phyloP scores from a whole-genome alignment of 2,888 invertebrate species.

The Lymantria dispar region DNA sequence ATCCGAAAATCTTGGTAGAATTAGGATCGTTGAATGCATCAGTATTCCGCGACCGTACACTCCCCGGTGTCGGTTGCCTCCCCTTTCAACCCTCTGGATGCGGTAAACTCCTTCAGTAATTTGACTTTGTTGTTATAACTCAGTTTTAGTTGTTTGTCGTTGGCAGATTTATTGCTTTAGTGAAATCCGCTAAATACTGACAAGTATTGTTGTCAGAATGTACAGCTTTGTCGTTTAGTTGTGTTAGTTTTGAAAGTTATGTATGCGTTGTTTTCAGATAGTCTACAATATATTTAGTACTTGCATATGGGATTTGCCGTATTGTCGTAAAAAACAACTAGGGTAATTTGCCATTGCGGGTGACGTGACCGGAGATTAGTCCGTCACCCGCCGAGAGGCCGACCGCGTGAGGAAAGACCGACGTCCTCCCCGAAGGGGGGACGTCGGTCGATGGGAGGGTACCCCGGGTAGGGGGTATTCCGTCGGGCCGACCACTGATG shows the following conservation, averaged over 20 bases:
- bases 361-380: no score
- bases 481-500: no score
- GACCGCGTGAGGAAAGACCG: no score
- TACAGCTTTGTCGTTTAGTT: conserved; percentile 6
- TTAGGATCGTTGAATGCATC: conserved; percentile 68
- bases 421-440: no score
- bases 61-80: conserved; percentile 66
- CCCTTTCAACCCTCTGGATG: conserved; percentile 51
- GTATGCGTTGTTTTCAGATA: neutral
- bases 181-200: conserved; percentile 61
- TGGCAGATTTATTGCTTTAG: conserved; percentile 78
- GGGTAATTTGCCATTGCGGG: no score
- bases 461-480: no score
- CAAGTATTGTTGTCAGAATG: conserved; percentile 35
- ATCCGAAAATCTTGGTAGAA: conserved; percentile 80
- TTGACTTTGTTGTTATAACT: conserved; percentile 82
- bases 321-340: no score
- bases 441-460: no score
- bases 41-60: conserved; percentile 66
- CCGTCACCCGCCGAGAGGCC: no score
- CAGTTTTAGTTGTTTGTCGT: conserved; percentile 79
- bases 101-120: conserved; percentile 80
- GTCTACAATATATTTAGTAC: neutral
- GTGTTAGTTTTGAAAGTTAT: conserved; percentile 5
- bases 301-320: no score